Evolutionary conservation across 2,888 invertebrate genomes (phyloP).

Genomic region (Drosophila neotestacea): DNA sequence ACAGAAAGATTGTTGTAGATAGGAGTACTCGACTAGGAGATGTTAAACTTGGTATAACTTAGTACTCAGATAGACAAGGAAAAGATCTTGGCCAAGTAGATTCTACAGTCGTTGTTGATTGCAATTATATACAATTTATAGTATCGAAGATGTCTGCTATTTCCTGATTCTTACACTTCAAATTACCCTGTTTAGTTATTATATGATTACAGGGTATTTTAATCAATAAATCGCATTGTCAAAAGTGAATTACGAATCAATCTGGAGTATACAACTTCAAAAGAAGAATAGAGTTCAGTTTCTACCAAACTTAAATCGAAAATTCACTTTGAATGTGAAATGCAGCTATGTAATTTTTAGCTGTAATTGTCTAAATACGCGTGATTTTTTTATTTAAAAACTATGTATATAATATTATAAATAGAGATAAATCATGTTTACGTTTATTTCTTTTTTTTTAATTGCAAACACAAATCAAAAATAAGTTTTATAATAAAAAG

Average conservation of each 20-base stretch:
- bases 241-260: neutral
- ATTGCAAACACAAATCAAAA: too few relatives aligned
- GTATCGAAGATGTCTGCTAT: too few relatives aligned
- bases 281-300: constrained; percentile 1
- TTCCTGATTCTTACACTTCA: neutral
- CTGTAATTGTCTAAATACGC: too few relatives aligned
- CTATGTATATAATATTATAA: too few relatives aligned
- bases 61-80: neutral
- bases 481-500: too few relatives aligned
- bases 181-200: neutral
- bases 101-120: too few relatives aligned
- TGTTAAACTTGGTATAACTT: neutral
- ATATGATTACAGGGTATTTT: neutral
- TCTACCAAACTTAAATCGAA: neutral
- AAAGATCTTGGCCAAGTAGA: too few relatives aligned
- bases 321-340: neutral
- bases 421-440: too few relatives aligned
- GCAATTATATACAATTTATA: too few relatives aligned
- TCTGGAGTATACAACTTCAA: neutral
- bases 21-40: constrained; percentile 2
- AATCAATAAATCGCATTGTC: neutral
- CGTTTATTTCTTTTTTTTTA: too few relatives aligned
- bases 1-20: neutral
- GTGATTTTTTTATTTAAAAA: too few relatives aligned
- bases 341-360: too few relatives aligned